These are phyloP conservation scores for Dromas ardeola DNA, from an alignment of 2,113 vertebrate species.

Conservation along the genomic window DNA sequence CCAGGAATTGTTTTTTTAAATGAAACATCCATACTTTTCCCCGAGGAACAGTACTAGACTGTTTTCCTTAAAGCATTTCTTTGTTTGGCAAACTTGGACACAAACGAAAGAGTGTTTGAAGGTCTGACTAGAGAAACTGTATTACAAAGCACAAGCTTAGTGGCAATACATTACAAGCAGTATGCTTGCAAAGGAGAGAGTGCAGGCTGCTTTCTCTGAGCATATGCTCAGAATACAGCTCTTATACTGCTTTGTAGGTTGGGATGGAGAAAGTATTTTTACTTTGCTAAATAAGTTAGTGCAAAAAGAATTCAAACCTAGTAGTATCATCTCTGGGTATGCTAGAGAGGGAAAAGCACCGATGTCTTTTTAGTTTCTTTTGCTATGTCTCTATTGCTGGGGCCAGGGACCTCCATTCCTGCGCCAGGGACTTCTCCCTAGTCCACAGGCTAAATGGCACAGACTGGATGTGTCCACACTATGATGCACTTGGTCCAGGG, in stretches of 20 bases:
- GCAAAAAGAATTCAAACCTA: not conserved
- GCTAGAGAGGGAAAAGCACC: not conserved
- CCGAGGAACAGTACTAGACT: not conserved
- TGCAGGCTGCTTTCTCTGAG: not conserved
- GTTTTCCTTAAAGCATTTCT: not conserved
- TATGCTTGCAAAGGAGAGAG: not conserved
- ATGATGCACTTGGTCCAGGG: not conserved
- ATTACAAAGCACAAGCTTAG: not conserved
- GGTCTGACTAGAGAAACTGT: not conserved
- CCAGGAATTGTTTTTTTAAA: not conserved
- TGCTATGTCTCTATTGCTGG: not conserved
- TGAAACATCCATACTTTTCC: not conserved
- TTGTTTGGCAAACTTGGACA: not conserved
- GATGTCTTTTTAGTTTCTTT: not conserved
- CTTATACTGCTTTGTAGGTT: not conserved
- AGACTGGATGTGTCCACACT: not conserved
- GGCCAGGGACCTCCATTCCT: not conserved
- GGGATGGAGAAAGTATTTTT: not conserved
- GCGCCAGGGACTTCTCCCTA: not conserved
- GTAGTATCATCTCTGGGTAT: not conserved
- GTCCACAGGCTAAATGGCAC: not conserved
- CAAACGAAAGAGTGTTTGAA: not conserved
- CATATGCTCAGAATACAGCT: not conserved
- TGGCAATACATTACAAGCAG: not conserved
- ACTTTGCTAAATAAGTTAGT: not conserved